Percentiles rank a stretch among this genome's conserved stretches.
Conservation (phyloP, 2,797 vertebrate species). For the Labeo calbasu region DNA sequence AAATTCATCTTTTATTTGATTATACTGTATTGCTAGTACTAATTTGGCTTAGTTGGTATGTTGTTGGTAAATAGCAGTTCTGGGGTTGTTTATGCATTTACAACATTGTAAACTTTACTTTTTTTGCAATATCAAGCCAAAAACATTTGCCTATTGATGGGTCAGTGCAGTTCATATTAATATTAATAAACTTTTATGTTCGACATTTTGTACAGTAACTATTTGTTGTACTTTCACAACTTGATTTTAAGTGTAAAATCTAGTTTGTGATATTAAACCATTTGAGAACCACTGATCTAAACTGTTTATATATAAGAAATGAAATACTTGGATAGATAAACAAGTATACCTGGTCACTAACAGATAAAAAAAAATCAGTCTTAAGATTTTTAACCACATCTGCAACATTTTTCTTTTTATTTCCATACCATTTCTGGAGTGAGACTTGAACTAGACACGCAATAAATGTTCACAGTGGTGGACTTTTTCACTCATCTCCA, state of each 20-base stretch:
- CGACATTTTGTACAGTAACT: not conserved
- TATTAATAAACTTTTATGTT: not conserved
- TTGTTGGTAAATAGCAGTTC: not conserved
- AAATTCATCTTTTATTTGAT: not conserved
- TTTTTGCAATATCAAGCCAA: not conserved
- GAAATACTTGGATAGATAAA: not conserved
- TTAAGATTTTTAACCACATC: not conserved
- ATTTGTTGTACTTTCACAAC: not conserved
- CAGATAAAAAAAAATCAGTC: not conserved
- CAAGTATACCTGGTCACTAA: not conserved
- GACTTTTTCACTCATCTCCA: not conserved
- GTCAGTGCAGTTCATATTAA: not conserved
- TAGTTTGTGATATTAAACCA: not conserved
- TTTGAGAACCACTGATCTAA: slow-evolving; percentile 30
- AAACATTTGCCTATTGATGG: not conserved
- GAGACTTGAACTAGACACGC: slow-evolving; percentile 5
- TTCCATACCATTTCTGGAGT: not conserved
- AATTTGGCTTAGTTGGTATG: not conserved
- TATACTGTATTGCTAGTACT: not conserved
- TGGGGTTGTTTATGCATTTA: not conserved
- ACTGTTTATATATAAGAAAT: not conserved
- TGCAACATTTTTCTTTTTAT: not conserved
- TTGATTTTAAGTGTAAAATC: not conserved
- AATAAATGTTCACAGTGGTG: not conserved
- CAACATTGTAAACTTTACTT: not conserved